A percentile compares a stretch with the other conserved stretches of the same genome.
Conservation (phyloP, 2,113 vertebrate genomes). For the Spermophilus dauricus region DNA sequence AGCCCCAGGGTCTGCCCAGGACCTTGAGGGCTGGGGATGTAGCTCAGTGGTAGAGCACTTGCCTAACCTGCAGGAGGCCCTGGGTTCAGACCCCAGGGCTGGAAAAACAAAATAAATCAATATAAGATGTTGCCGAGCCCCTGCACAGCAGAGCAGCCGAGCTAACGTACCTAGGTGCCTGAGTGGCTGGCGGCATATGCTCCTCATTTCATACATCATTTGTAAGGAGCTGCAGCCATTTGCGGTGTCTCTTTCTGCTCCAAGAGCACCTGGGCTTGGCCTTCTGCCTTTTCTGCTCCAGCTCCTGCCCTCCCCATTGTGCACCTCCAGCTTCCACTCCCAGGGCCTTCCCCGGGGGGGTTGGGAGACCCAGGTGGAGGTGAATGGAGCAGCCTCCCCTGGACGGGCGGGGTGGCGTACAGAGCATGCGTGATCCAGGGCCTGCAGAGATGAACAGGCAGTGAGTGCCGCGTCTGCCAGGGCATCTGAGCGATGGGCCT, state of each 20-base stretch:
- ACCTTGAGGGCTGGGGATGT: background rate
- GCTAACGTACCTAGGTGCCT: background rate
- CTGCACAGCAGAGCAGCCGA: background rate
- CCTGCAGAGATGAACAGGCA: accelerated
- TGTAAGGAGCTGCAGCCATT: conserved; percentile 49
- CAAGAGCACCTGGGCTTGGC: background rate
- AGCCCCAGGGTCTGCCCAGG: background rate
- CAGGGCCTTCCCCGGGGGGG: background rate
- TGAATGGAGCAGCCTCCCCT: background rate
- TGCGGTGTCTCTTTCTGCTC: conserved; percentile 44
- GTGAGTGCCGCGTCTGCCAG: too few species aligned
- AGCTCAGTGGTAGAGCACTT: too few species aligned
- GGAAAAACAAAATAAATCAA: too few species aligned
- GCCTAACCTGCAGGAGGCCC: too few species aligned
- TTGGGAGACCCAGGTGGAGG: background rate
- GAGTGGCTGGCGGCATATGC: background rate
- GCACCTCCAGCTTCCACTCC: background rate
- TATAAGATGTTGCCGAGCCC: background rate
- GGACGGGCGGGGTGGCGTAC: accelerated
- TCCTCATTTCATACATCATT: conserved; percentile 75
- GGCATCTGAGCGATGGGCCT: background rate
- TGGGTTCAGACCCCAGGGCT: too few species aligned
- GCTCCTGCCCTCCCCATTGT: background rate
- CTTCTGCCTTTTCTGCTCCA: background rate
- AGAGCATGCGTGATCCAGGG: accelerated